Conservation (phyloP, 2,797 vertebrate genomes). For the Fringilla coelebs region DNA sequence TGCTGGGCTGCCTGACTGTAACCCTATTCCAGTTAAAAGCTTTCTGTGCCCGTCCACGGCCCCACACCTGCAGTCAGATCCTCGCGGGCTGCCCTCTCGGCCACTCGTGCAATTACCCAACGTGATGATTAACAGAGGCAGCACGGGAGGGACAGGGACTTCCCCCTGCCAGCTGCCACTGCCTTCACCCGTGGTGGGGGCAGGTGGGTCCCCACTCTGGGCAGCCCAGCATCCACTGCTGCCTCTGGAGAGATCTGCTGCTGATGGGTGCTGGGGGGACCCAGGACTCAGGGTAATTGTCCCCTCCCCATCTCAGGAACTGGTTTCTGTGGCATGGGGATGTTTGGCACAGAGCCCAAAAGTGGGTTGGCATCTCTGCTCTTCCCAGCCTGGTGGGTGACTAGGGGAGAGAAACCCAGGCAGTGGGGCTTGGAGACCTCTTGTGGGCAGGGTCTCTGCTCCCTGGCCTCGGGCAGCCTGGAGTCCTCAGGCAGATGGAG, state of each 20-base stretch:
- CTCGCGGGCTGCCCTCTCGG: neutral
- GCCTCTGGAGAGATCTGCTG: neutral
- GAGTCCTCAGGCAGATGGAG: neutral
- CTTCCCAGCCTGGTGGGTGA: neutral
- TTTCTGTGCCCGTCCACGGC: neutral
- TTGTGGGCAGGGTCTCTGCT: neutral
- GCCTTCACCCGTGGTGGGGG: fast-evolving
- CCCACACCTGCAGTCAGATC: constrained; percentile 56
- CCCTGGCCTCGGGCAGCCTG: neutral
- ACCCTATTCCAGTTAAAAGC: constrained; percentile 70
- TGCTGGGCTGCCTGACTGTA: constrained; percentile 67
- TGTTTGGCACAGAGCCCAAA: neutral
- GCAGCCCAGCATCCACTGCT: neutral
- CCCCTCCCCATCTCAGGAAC: neutral
- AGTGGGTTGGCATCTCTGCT: neutral
- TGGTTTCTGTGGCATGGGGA: fast-evolving
- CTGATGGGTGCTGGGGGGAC: neutral
- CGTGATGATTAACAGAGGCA: constrained; percentile 56
- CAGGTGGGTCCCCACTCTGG: neutral
- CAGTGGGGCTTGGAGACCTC: neutral
- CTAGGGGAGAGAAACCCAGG: neutral
- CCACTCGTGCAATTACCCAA: constrained; percentile 42
- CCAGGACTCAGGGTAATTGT: neutral
- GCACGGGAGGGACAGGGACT: fast-evolving
- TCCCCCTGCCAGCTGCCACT: neutral